Percentiles rank a stretch among this genome's conserved stretches.
These are phyloP conservation scores for Synanthedon formicaeformis DNA, from an alignment of 2,888 invertebrate species.

Conservation along the genomic window DNA sequence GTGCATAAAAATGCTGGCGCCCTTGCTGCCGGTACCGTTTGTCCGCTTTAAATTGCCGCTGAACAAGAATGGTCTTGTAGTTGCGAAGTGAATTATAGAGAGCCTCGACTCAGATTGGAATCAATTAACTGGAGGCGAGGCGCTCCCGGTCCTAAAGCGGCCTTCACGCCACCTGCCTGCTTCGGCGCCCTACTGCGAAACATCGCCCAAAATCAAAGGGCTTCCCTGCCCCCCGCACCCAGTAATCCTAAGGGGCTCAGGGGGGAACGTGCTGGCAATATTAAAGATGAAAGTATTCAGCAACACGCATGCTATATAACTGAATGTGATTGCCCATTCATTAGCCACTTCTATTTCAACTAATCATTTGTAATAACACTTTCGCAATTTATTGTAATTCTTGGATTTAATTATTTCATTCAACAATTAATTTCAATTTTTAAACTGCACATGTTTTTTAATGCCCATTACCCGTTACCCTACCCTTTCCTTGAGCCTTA, in stretches of 20 bases:
- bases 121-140: slow-evolving; percentile 59
- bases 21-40: slow-evolving; percentile 28
- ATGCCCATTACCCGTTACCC: too few species aligned
- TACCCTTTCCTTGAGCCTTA: too few species aligned
- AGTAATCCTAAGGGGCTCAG: not conserved
- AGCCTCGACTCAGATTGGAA: slow-evolving; percentile 54
- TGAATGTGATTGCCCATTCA: slow-evolving; percentile 43
- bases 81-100: slow-evolving; percentile 41
- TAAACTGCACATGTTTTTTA: not conserved
- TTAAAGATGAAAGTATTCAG: slow-evolving; percentile 5
- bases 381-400: too few species aligned
- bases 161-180: slow-evolving; percentile 59
- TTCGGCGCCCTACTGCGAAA: slow-evolving; percentile 1
- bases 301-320: slow-evolving; percentile 27
- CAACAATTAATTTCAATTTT: not conserved
- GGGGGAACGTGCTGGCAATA: not conserved
- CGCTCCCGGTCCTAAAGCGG: slow-evolving; percentile 43
- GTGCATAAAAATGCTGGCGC: slow-evolving; percentile 1
- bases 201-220: not conserved
- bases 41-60: slow-evolving; percentile 26
- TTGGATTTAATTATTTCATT: not conserved
- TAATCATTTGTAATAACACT: too few species aligned
- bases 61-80: slow-evolving; percentile 41
- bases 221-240: not conserved
- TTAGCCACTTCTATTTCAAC: slow-evolving; percentile 19